Conservation (phyloP, 2,797 vertebrate species). For the Vireo griseus region DNA sequence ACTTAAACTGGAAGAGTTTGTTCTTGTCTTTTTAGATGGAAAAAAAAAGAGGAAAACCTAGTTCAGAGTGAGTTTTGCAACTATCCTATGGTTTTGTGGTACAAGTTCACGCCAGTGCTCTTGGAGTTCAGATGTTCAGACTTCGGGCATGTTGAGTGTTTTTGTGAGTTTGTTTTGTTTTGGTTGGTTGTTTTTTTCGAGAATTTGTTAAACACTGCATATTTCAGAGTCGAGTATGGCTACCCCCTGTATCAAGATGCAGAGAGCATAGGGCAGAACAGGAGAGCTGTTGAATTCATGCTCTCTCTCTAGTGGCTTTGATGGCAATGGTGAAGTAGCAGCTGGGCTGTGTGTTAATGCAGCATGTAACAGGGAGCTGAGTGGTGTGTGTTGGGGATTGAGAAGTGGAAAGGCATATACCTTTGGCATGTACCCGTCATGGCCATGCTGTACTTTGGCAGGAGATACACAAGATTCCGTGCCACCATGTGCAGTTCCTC, state of each 20-base stretch:
- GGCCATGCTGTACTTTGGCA: neutral
- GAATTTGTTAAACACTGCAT: neutral
- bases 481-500: neutral
- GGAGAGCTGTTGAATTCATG: neutral
- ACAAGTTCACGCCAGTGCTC: neutral
- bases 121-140: neutral
- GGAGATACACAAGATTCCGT: neutral
- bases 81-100: neutral
- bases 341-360: neutral
- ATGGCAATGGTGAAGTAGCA: neutral
- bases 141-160: neutral
- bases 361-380: neutral
- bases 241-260: neutral
- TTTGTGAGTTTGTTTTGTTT: neutral
- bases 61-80: neutral
- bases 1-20: neutral
- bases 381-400: rapidly evolving
- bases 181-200: neutral
- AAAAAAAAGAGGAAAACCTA: neutral
- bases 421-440: neutral
- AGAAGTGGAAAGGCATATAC: neutral
- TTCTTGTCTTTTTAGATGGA: neutral
- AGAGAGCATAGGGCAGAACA: neutral
- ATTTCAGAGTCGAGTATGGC: neutral
- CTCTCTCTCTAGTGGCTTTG: neutral